Conservation (phyloP, 1,140 invertebrate genomes). For the Orius laevigatus region DNA sequence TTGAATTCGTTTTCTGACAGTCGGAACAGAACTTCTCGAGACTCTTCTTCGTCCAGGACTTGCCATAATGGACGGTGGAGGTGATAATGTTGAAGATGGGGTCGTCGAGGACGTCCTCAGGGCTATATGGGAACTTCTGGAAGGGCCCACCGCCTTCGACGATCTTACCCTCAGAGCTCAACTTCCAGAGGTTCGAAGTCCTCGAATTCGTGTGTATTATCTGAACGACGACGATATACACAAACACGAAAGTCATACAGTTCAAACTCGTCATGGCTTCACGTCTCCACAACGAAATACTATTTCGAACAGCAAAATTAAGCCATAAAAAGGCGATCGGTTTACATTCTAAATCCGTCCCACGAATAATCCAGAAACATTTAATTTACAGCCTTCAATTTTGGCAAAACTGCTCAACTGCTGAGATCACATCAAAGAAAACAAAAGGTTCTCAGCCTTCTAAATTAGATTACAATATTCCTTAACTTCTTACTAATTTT, state of each 20-base stretch:
- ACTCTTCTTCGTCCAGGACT: slow-evolving; percentile 40
- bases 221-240: slow-evolving; percentile 36
- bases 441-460: too few relatives aligned
- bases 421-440: too few relatives aligned
- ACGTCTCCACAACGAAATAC: too few relatives aligned
- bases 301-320: too few relatives aligned
- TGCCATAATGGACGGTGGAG: slow-evolving; percentile 41
- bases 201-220: slow-evolving; percentile 51
- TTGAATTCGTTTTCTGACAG: slow-evolving; percentile 29
- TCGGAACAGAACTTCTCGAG: slow-evolving; percentile 36
- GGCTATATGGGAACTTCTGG: slow-evolving; percentile 32
- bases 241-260: slow-evolving; percentile 19
- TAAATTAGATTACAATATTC: too few relatives aligned
- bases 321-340: too few relatives aligned
- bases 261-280: slow-evolving; percentile 15
- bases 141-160: slow-evolving; percentile 40
- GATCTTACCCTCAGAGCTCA: slow-evolving; percentile 47
- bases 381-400: too few relatives aligned
- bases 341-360: too few relatives aligned
- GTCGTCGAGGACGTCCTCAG: slow-evolving; percentile 34
- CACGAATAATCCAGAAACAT: too few relatives aligned
- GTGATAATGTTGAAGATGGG: slow-evolving; percentile 45
- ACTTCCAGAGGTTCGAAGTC: slow-evolving; percentile 54
- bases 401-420: too few relatives aligned
- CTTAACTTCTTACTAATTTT: too few relatives aligned